phyloP scores from a whole-genome alignment of 1,140 invertebrate genomes.

The Pseudomyrmex dendroicus region DNA sequence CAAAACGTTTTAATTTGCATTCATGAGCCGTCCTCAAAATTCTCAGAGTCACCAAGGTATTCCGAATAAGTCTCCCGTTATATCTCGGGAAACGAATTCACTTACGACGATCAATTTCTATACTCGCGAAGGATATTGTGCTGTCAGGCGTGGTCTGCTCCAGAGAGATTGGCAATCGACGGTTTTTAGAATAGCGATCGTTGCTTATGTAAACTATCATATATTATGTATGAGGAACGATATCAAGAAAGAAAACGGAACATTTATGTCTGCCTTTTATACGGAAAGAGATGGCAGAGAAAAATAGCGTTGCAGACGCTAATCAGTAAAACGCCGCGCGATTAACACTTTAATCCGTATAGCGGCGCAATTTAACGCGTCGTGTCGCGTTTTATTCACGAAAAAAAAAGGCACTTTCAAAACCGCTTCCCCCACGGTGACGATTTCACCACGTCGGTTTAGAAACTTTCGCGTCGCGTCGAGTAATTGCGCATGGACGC shows the following conservation, averaged over 20 bases:
- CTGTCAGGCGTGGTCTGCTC: constrained; percentile 31
- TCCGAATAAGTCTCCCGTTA: constrained; percentile 71
- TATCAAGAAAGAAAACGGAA: not conserved
- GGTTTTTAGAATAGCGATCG: constrained; percentile 42
- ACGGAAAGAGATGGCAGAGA: no score
- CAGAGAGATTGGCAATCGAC: constrained; percentile 51
- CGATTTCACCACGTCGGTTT: constrained; percentile 51
- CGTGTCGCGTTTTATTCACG: not conserved
- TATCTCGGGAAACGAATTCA: constrained; percentile 70
- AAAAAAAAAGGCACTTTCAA: constrained; percentile 47
- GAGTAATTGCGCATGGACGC: constrained; percentile 61
- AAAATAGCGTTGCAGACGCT: not conserved
- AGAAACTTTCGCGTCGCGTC: constrained; percentile 49
- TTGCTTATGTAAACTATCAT: constrained; percentile 34
- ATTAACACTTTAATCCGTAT: constrained; percentile 8
- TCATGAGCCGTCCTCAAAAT: constrained; percentile 81
- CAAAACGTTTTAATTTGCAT: constrained; percentile 82
- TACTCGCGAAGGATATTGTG: constrained; percentile 52
- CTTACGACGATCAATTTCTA: constrained; percentile 72
- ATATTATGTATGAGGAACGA: constrained; percentile 34
- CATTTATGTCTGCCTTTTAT: constrained; percentile 8
- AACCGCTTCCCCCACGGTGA: constrained; percentile 5
- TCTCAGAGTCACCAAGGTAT: constrained; percentile 74
- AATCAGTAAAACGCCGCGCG: constrained; percentile 13
- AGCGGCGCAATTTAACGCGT: constrained; percentile 24